A percentile compares a stretch with the other conserved stretches of the same genome.
phyloP scores from a whole-genome alignment of 2,797 vertebrate genomes.

The Scyliorhinus canicula region DNA sequence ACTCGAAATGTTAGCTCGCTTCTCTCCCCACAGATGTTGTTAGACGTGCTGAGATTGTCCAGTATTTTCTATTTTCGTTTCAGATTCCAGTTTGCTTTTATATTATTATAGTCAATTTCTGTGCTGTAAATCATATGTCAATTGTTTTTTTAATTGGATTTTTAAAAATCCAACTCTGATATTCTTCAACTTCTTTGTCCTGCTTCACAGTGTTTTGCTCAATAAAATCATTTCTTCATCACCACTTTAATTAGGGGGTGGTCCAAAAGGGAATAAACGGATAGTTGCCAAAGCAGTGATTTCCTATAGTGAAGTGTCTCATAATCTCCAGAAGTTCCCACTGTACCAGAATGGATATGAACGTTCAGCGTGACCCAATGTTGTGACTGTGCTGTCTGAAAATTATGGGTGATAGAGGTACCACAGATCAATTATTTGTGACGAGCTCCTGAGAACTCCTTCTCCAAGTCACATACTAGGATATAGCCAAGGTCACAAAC shows the following conservation, averaged over 20 bases:
- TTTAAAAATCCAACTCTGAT: not conserved
- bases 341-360: not conserved
- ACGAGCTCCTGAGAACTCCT: not conserved
- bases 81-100: too few species aligned
- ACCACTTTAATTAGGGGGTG: not conserved
- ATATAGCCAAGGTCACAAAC: not conserved
- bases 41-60: too few species aligned
- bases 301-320: not conserved
- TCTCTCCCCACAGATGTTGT: too few species aligned
- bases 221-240: not conserved
- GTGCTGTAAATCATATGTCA: not conserved
- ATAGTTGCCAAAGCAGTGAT: not conserved
- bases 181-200: not conserved
- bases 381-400: not conserved
- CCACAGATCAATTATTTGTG: not conserved
- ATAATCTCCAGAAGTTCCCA: not conserved
- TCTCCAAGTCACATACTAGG: too few species aligned
- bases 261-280: not conserved
- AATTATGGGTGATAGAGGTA: not conserved
- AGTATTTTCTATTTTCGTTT: too few species aligned
- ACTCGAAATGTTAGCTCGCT: too few species aligned
- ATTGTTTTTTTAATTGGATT: not conserved
- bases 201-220: not conserved
- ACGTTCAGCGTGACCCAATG: not conserved
- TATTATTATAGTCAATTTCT: not conserved